phyloP scores from a whole-genome alignment of 2,888 invertebrate genomes.

The Eubasilissa splendida region DNA sequence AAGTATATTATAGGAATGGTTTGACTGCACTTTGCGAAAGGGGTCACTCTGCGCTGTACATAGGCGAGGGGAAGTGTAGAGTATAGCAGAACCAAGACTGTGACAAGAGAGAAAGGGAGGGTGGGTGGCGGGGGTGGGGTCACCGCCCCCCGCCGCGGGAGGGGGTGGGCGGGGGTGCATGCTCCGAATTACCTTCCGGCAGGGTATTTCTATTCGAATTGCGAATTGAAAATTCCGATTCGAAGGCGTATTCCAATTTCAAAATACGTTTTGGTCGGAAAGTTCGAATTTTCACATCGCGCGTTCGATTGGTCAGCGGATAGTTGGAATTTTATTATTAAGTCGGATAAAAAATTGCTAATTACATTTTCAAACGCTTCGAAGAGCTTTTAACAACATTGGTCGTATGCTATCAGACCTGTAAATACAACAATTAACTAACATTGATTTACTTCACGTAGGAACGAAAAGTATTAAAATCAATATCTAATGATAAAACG shows the following conservation, averaged over 20 bases:
- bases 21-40: slow-evolving; percentile 52
- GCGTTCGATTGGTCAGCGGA: slow-evolving; percentile 21
- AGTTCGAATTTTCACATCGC: slow-evolving; percentile 26
- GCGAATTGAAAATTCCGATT: slow-evolving; percentile 58
- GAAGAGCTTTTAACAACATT: no score
- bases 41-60: slow-evolving; percentile 58
- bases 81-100: slow-evolving; percentile 56
- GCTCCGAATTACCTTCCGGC: slow-evolving; percentile 50
- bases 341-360: background rate
- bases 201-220: slow-evolving; percentile 53
- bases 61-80: slow-evolving; percentile 40
- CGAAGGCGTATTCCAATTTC: slow-evolving; percentile 49
- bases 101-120: slow-evolving; percentile 49
- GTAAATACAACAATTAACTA: no score
- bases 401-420: no score
- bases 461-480: no score
- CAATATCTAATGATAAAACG: no score
- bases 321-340: slow-evolving; percentile 18
- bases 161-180: slow-evolving; percentile 44
- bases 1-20: background rate
- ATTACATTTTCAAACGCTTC: no score
- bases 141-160: background rate
- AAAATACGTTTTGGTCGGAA: slow-evolving; percentile 36
- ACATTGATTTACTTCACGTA: no score
- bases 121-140: slow-evolving; percentile 16